phyloP scores from a whole-genome alignment of 2,888 invertebrate species.

The Heteropelma amictum region DNA sequence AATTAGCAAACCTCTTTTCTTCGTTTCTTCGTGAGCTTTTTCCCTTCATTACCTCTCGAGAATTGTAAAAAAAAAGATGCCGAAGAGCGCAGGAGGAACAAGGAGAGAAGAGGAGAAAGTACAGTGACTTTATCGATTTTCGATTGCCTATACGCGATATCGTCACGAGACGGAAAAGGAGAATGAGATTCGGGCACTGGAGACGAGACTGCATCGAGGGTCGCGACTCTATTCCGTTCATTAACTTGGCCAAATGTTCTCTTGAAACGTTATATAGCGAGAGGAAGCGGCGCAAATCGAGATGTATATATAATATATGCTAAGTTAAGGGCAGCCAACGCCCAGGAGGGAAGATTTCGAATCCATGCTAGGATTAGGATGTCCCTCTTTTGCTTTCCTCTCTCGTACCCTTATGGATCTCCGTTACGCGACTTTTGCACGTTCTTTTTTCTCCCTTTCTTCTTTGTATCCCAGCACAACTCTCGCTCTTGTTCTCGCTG shows the following conservation, averaged over 20 bases:
- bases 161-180: background rate
- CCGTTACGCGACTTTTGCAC: constrained; percentile 34
- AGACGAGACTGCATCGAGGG: constrained; percentile 46
- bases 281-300: constrained; percentile 47
- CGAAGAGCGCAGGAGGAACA: background rate
- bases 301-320: background rate
- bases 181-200: background rate
- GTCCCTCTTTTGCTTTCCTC: constrained; percentile 41
- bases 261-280: constrained; percentile 44
- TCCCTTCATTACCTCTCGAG: constrained; percentile 45
- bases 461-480: constrained; percentile 22
- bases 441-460: constrained; percentile 10
- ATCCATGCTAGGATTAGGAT: constrained; percentile 53
- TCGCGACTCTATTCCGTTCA: constrained; percentile 57
- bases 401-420: constrained; percentile 36
- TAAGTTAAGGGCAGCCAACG: constrained; percentile 30
- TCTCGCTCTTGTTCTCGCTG: background rate
- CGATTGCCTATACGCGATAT: constrained; percentile 39
- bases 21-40: constrained; percentile 34
- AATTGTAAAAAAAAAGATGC: background rate
- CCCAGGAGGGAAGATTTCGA: constrained; percentile 35
- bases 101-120: constrained; percentile 3
- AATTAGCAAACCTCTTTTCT: constrained; percentile 45
- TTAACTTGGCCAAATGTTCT: constrained; percentile 54
- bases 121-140: constrained; percentile 53